A percentile compares a stretch with the other conserved stretches of the same genome.
Conservation (phyloP, 2,113 vertebrate species). For the Zapornia atra region DNA sequence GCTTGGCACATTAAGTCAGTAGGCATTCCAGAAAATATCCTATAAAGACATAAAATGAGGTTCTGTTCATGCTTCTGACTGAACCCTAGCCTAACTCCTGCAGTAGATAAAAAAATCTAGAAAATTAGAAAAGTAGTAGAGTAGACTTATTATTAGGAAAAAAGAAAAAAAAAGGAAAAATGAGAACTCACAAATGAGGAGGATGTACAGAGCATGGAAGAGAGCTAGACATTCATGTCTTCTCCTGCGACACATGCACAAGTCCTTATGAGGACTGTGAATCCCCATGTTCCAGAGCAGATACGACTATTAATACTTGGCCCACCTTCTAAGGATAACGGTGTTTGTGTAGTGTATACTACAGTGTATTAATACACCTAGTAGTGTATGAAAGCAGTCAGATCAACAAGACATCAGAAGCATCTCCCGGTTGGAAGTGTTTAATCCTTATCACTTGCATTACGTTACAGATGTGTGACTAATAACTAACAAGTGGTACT, state of each 20-base stretch:
- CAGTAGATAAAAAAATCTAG: neutral
- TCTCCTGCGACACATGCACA: neutral
- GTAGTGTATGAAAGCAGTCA: neutral
- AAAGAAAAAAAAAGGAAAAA: neutral
- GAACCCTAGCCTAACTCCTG: neutral
- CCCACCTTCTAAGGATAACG: neutral
- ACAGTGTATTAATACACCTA: too few species aligned
- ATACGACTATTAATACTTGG: neutral
- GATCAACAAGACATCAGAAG: neutral
- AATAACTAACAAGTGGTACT: neutral
- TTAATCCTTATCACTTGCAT: neutral
- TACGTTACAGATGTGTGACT: neutral
- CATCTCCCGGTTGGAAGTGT: neutral
- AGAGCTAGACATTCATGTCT: neutral
- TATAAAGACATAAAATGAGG: neutral
- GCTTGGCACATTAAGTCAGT: neutral
- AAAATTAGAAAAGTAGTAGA: neutral
- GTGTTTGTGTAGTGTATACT: neutral
- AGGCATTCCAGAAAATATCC: neutral
- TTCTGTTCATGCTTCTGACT: neutral
- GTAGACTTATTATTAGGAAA: neutral
- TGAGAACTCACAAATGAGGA: neutral
- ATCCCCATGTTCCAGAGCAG: neutral
- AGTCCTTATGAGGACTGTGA: neutral
- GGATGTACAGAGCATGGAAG: neutral